These are phyloP conservation scores for Drosophila lowei DNA, from an alignment of 1,140 invertebrate genomes.

Conservation along the genomic window DNA sequence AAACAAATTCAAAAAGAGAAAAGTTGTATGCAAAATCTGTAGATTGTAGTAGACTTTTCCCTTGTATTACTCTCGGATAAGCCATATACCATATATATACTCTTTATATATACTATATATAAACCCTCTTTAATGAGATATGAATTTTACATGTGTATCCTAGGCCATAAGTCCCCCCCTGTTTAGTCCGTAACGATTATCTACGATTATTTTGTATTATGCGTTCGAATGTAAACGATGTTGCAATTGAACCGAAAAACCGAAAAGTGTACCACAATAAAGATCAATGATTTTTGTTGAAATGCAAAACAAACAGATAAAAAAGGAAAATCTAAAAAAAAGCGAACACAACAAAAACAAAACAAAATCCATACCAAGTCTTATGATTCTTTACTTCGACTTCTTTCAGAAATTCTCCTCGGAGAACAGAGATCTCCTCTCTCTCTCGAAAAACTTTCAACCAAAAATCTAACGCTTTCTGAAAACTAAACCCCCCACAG, in stretches of 20 bases:
- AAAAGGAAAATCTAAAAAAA: conserved; percentile 40
- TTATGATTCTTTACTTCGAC: conserved; percentile 54
- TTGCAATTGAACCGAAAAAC: conserved; percentile 70
- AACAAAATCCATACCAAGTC: conserved; percentile 57
- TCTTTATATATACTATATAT: conserved; percentile 17
- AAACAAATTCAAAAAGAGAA: conserved; percentile 25
- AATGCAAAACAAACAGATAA: conserved; percentile 61
- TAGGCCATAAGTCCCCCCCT: conserved; percentile 65
- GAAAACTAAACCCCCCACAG: conserved; percentile 38
- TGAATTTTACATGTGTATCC: conserved; percentile 77
- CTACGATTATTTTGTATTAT: conserved; percentile 72
- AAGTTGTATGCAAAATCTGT: background rate
- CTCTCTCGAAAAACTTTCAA: conserved; percentile 23
- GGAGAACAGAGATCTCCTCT: conserved; percentile 5
- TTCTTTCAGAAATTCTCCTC: conserved; percentile 29
- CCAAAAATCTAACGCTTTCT: conserved; percentile 65
- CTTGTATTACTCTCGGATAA: conserved; percentile 77
- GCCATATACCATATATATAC: conserved; percentile 63
- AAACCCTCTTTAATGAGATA: conserved; percentile 62
- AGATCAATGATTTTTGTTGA: conserved; percentile 82
- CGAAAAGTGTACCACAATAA: conserved; percentile 76
- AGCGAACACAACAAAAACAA: conserved; percentile 52
- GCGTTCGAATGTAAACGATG: conserved; percentile 76
- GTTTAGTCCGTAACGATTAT: conserved; percentile 60
- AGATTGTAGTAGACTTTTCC: conserved; percentile 56